These are phyloP conservation scores for Serranochromis macrocephalus DNA, from an alignment of 2,113 vertebrate genomes.

Conservation along the genomic window DNA sequence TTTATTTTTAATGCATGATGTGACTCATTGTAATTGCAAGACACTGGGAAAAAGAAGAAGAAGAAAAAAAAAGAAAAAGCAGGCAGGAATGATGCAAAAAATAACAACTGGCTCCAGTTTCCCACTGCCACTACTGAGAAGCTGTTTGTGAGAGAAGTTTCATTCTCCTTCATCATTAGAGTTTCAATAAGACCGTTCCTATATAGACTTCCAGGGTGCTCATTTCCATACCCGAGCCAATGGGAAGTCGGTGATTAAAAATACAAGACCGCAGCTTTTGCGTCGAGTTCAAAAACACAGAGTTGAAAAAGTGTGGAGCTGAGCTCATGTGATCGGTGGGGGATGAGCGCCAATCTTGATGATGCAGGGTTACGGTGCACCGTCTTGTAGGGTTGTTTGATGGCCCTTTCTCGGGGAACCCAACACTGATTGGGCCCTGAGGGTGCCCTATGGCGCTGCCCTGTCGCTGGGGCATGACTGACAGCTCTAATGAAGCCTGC, in stretches of 20 bases:
- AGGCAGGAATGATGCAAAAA: conserved; percentile 43
- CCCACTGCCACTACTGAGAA: conserved; percentile 25
- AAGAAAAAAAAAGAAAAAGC: neutral
- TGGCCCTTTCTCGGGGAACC: conserved; percentile 65
- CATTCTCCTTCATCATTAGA: conserved; percentile 40
- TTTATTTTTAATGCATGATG: conserved; percentile 71
- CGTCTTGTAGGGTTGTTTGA: conserved; percentile 59
- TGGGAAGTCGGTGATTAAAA: conserved; percentile 59
- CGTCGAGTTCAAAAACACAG: conserved; percentile 45
- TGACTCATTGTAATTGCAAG: conserved; percentile 61
- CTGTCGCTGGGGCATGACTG: conserved; percentile 66
- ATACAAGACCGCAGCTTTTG: conserved; percentile 50
- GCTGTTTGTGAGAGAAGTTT: conserved; percentile 36
- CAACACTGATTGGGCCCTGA: conserved; percentile 71
- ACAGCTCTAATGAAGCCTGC: conserved; percentile 75
- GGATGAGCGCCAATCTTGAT: conserved; percentile 12
- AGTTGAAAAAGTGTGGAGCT: conserved; percentile 38
- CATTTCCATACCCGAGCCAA: conserved; percentile 36
- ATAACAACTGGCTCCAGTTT: conserved; percentile 52
- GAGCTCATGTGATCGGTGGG: conserved; percentile 62
- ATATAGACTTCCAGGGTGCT: conserved; percentile 21
- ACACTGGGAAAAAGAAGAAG: conserved; percentile 11
- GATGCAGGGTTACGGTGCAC: conserved; percentile 32
- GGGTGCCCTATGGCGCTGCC: conserved; percentile 63
- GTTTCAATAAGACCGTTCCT: conserved; percentile 10